These are phyloP conservation scores for Neogale vison DNA, from an alignment of 2,113 vertebrate species.

Conservation along the genomic window DNA sequence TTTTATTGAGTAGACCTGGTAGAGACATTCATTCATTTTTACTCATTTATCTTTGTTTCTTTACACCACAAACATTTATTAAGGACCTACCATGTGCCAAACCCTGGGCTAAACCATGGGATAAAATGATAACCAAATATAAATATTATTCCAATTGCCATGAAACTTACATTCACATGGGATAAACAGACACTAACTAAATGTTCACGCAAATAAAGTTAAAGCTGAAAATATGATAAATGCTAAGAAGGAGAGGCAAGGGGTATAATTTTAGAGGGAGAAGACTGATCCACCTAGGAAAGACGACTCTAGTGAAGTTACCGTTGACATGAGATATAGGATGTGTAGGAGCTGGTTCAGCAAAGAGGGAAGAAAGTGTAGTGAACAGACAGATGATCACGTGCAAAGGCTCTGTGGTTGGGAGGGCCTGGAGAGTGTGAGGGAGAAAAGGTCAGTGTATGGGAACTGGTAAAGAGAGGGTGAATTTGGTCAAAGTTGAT, in stretches of 20 bases:
- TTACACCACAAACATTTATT: background rate
- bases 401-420: background rate
- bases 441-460: background rate
- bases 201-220: background rate
- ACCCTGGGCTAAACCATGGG: background rate
- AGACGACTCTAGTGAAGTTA: background rate
- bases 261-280: background rate
- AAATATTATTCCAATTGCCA: background rate
- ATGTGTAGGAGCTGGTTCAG: background rate
- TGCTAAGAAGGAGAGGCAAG: background rate
- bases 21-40: background rate
- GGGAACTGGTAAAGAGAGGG: background rate
- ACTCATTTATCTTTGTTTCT: background rate
- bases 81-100: background rate
- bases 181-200: background rate
- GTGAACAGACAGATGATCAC: background rate
- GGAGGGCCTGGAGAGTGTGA: background rate
- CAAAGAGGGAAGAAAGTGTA: background rate
- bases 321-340: accelerated
- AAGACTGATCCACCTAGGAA: background rate
- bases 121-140: background rate
- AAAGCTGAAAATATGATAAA: background rate
- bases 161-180: background rate
- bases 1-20: background rate
- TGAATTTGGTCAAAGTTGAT: background rate